phyloP scores from a whole-genome alignment of 53 echinoderm and acorn worm species.

The Henricia sp. region DNA sequence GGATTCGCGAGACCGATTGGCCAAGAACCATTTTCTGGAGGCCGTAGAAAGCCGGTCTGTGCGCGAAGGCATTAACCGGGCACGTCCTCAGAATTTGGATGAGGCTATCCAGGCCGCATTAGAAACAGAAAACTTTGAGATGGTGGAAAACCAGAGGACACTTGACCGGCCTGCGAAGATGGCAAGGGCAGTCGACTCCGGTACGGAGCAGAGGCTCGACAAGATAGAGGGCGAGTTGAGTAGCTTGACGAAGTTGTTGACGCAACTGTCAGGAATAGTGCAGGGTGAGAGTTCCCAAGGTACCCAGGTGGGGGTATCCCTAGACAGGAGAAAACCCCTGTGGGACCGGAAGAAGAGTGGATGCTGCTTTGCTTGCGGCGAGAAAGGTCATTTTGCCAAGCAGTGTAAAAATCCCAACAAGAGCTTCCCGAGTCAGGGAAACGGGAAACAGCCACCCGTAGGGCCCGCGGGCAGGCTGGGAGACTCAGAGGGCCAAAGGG shows the following conservation, averaged over 20 bases:
- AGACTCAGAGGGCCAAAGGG: neutral
- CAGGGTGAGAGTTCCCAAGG: neutral
- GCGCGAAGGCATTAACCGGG: slow-evolving; percentile 17
- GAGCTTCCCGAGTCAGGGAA: neutral
- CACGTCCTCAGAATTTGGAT: slow-evolving; percentile 11
- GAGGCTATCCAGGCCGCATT: neutral
- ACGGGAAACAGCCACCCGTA: neutral
- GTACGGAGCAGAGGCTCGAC: slow-evolving; percentile 10
- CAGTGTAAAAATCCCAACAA: neutral
- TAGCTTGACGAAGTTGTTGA: slow-evolving; percentile 3
- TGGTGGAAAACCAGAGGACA: slow-evolving; percentile 7
- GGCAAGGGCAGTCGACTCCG: neutral
- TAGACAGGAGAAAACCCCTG: slow-evolving; percentile 4
- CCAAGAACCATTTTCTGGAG: slow-evolving; percentile 7
- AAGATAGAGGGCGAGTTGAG: slow-evolving; percentile 15
- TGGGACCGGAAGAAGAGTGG: neutral
- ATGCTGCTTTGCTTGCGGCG: slow-evolving; percentile 12
- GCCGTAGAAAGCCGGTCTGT: slow-evolving; percentile 4
- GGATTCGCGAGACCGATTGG: slow-evolving; percentile 19
- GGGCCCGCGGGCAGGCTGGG: slow-evolving; percentile 19
- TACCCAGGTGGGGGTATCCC: neutral
- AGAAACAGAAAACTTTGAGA: neutral
- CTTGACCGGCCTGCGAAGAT: slow-evolving; percentile 13
- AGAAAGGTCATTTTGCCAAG: neutral
- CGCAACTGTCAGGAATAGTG: neutral